Evolutionary conservation across 1,140 invertebrate species (phyloP).

Genomic region (Leptinotarsa texana): DNA sequence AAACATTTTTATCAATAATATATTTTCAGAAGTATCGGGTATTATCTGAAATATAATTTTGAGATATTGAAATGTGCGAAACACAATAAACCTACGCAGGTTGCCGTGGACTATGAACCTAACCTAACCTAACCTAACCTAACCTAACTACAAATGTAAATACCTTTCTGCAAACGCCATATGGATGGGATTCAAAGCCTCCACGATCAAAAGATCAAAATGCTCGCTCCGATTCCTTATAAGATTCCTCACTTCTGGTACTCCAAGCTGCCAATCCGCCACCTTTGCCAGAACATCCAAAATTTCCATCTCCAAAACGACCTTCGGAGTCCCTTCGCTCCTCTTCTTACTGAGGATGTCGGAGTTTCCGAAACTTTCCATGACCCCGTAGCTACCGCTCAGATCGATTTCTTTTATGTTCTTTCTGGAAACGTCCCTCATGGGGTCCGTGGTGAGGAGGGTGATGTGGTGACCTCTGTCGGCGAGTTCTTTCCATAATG

Average conservation of each 20-base stretch:
- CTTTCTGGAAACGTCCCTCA: slow-evolving; percentile 41
- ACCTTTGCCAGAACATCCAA: slow-evolving; percentile 26
- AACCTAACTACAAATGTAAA: slow-evolving; percentile 10
- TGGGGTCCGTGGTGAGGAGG: slow-evolving; percentile 52
- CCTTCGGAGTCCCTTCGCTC: not conserved
- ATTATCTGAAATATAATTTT: too few species aligned
- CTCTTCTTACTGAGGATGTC: not conserved
- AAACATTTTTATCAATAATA: too few species aligned
- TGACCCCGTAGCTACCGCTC: slow-evolving; percentile 36
- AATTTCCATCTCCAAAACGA: not conserved
- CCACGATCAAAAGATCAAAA: slow-evolving; percentile 50
- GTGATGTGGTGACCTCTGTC: slow-evolving; percentile 57
- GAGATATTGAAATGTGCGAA: too few species aligned
- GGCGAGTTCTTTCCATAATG: slow-evolving; percentile 46
- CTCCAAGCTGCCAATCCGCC: slow-evolving; percentile 27
- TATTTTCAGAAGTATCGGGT: too few species aligned
- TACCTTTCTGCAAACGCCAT: slow-evolving; percentile 35
- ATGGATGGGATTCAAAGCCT: slow-evolving; percentile 38
- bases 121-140: slow-evolving; percentile 23
- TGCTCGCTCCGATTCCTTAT: slow-evolving; percentile 39
- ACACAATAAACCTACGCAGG: too few species aligned
- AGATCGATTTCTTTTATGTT: slow-evolving; percentile 44
- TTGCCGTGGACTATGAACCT: too few species aligned
- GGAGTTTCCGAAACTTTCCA: slow-evolving; percentile 20
- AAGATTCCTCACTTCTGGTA: slow-evolving; percentile 49